Conservation (phyloP, 2,113 vertebrate species). For the Rhinichthys klamathensis region DNA sequence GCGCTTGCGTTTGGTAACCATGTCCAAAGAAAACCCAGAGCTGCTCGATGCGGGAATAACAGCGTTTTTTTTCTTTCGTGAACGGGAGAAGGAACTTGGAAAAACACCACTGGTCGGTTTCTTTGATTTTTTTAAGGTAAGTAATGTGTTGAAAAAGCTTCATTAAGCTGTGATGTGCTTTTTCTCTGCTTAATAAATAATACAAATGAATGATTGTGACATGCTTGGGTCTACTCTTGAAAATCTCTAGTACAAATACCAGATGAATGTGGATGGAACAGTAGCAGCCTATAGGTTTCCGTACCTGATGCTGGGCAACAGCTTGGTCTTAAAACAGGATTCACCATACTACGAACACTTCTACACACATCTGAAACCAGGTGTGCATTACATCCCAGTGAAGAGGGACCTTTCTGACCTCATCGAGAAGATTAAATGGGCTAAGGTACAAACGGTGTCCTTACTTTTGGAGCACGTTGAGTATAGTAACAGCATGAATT, state of each 20-base stretch:
- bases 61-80: slow-evolving; percentile 93
- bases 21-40: slow-evolving; percentile 84
- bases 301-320: slow-evolving; percentile 90
- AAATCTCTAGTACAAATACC: slow-evolving; percentile 86
- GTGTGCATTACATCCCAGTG: slow-evolving; percentile 85
- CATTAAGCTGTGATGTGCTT: background rate
- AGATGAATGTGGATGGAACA: slow-evolving; percentile 90
- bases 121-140: slow-evolving; percentile 97
- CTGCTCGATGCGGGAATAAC: slow-evolving; percentile 94
- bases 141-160: background rate
- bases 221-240: background rate
- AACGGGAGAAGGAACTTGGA: slow-evolving; percentile 86
- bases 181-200: background rate
- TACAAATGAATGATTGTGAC: background rate
- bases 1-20: slow-evolving; percentile 81
- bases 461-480: background rate
- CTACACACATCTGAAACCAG: slow-evolving; percentile 80
- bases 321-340: slow-evolving; percentile 91
- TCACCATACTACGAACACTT: slow-evolving; percentile 91
- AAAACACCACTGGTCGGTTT: slow-evolving; percentile 87
- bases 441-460: slow-evolving; percentile 72
- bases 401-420: slow-evolving; percentile 86
- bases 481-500: background rate
- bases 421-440: slow-evolving; percentile 87
- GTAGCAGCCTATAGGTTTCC: slow-evolving; percentile 94